phyloP scores from a whole-genome alignment of 2,113 vertebrate genomes.

The Thinocorus orbignyianus region DNA sequence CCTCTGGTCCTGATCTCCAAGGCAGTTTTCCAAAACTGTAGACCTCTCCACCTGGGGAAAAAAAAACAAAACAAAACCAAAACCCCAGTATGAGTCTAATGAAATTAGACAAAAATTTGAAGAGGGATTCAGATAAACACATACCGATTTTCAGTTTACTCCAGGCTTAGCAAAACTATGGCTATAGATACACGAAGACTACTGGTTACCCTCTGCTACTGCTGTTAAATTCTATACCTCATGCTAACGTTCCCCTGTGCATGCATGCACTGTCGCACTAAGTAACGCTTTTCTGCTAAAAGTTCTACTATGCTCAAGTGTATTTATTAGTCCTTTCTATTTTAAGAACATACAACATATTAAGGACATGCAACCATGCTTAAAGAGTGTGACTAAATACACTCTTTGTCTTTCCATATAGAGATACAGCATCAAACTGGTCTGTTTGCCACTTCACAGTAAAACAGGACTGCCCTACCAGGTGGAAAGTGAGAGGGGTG shows the following conservation, averaged over 20 bases:
- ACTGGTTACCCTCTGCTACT: not conserved
- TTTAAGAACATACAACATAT: not conserved
- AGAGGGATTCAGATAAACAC: not conserved
- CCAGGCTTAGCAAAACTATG: not conserved
- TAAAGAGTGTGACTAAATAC: not conserved
- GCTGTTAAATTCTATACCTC: not conserved
- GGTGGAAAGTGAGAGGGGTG: not conserved
- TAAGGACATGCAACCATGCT: not conserved
- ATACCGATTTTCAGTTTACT: not conserved
- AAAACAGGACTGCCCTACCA: not conserved
- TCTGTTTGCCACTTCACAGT: not conserved
- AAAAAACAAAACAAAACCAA: not conserved
- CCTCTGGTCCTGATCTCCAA: constrained; percentile 79
- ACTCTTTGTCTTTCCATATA: not conserved
- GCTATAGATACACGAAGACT: not conserved
- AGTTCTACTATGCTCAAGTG: not conserved
- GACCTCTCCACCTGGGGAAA: constrained; percentile 86
- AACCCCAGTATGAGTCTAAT: not conserved
- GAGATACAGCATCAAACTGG: not conserved
- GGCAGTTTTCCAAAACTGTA: constrained; percentile 90
- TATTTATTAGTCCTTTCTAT: not conserved
- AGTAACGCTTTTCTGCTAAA: not conserved
- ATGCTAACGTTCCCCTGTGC: rapidly evolving
- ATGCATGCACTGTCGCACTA: not conserved
- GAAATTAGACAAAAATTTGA: not conserved